Percentiles rank a stretch among this genome's conserved stretches.
phyloP scores from a whole-genome alignment of 1,140 invertebrate species.

The Drosophila carrolli region DNA sequence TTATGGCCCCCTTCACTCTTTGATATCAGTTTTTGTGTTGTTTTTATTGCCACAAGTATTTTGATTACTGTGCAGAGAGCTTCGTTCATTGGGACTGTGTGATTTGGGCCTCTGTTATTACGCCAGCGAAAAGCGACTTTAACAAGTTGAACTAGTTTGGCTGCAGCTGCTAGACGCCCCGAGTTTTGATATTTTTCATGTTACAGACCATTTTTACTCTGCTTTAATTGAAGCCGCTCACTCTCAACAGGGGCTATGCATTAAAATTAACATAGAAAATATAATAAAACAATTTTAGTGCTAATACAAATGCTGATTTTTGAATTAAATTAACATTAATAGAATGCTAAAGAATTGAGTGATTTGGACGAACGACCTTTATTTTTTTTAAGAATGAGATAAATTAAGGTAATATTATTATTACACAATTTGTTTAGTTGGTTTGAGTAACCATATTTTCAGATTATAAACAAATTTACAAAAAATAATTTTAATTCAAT shows the following conservation, averaged over 20 bases:
- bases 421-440: no score
- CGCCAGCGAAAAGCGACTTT: conserved; percentile 24
- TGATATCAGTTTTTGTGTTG: conserved; percentile 73
- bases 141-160: conserved; percentile 79
- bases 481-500: no score
- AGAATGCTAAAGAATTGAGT: no score
- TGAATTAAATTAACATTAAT: no score
- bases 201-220: conserved; percentile 36
- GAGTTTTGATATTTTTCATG: conserved; percentile 47
- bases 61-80: conserved; percentile 61
- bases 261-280: neutral
- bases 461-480: no score
- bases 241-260: neutral
- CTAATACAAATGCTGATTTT: neutral
- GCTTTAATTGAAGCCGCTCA: conserved; percentile 1
- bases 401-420: no score
- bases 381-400: no score
- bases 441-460: no score
- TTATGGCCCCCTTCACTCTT: conserved; percentile 25
- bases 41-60: conserved; percentile 72
- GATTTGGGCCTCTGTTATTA: conserved; percentile 24
- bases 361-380: no score
- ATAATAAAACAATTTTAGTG: neutral
- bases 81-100: conserved; percentile 5
- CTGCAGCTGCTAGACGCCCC: conserved; percentile 59